A percentile compares a stretch with the other conserved stretches of the same genome.
Evolutionary conservation across 2,888 invertebrate species (phyloP).

Genomic region (Scaeva pyrastri): DNA sequence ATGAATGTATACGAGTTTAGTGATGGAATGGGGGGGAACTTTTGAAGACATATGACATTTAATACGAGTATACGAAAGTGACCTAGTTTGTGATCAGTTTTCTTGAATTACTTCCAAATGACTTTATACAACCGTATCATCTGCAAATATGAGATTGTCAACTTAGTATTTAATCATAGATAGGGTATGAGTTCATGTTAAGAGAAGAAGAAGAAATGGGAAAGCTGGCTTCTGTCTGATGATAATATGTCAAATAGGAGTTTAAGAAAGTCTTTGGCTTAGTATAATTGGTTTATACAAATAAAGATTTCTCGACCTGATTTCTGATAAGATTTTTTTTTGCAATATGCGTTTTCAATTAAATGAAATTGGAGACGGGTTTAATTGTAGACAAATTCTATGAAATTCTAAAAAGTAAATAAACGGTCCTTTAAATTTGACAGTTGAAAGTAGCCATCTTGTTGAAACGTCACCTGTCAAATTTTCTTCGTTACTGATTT

Average conservation of each 20-base stretch:
- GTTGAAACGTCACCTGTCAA: too few relatives aligned
- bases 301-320: conserved; percentile 50
- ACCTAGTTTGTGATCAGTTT: conserved; percentile 50
- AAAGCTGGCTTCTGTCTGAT: conserved; percentile 28
- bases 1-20: too few relatives aligned
- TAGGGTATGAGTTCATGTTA: background rate
- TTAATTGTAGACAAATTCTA: too few relatives aligned
- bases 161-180: background rate
- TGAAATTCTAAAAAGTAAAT: too few relatives aligned
- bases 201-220: background rate
- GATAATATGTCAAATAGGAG: background rate
- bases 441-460: too few relatives aligned
- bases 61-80: conserved; percentile 29
- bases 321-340: too few relatives aligned
- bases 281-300: conserved; percentile 22
- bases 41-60: conserved; percentile 35
- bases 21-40: conserved; percentile 24
- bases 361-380: too few relatives aligned
- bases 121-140: conserved; percentile 38
- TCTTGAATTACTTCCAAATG: conserved; percentile 66
- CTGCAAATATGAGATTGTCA: conserved; percentile 42
- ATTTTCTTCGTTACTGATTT: too few relatives aligned
- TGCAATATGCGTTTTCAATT: too few relatives aligned
- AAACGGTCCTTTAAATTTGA: too few relatives aligned
- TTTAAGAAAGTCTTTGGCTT: conserved; percentile 38